Evolutionary conservation across 2,888 invertebrate species (phyloP), one percentile per base, ranked within the genome.

Genomic region (Seira musarum): DNA sequence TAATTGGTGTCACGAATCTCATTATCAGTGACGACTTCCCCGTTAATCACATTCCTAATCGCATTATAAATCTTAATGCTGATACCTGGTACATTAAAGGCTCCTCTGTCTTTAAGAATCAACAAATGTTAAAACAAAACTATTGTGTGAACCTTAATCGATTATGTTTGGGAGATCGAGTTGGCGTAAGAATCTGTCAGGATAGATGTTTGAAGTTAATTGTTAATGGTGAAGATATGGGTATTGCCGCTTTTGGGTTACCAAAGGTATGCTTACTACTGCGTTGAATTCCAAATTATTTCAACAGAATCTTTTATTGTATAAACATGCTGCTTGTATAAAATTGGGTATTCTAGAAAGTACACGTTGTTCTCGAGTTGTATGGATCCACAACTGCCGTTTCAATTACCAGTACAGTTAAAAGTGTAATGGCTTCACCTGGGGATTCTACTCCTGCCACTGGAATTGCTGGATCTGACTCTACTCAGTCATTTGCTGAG

Each of bases 281-380:
- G 17, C 13, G n/a, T n/a, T n/a, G n/a, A 60, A 60, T 60, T 60
- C 17, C 5, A 10, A 17, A 60, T 8, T 5, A 19, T n/a, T 60
- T 60, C 5, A 5, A n/a, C n/a, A n/a, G n/a, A n/a, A n/a, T n/a
- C n/a, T n/a, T n/a, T n/a, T n/a, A n/a, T n/a, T n/a, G n/a, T n/a
- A n/a, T n/a, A n/a, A n/a, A n/a, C n/a, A n/a, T n/a, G n/a, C 30
- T 30, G 30, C 8, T 30, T 30, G 25, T 74, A 53, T 53, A n/a
- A 17, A 67, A 65, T 49, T 69, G 64, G 19, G 60, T 82, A 87
- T 90, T 89, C 19, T 89, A 93, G 92, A 93, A 93, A 90, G 93
- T 96, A 1, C 96, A 94, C 88, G 95, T 93, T 8, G 93, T 96
- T 1, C 92, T 96, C 84, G 96, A 97, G 88, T 89, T 97, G 66